Conservation (phyloP, 2,888 invertebrate species). For the Matsumyia berberina region DNA sequence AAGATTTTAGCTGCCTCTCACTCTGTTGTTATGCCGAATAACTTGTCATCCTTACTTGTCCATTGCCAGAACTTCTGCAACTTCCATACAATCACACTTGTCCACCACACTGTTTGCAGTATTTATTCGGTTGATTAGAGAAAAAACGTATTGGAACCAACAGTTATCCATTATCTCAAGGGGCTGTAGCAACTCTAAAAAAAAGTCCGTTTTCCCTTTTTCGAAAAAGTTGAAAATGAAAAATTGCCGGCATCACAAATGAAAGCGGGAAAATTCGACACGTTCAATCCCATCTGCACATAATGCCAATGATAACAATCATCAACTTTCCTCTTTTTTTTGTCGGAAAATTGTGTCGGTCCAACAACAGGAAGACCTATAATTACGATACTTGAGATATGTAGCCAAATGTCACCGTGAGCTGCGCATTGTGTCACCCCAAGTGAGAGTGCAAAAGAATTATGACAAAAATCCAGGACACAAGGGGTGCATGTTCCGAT, state of each 20-base stretch:
- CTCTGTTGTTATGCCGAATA: too few species aligned
- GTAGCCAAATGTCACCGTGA: conserved; percentile 72
- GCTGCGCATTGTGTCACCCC: conserved; percentile 62
- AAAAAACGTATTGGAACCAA: conserved; percentile 10
- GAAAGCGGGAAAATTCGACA: conserved; percentile 55
- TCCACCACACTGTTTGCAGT: conserved; percentile 6
- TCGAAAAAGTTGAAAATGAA: conserved; percentile 35
- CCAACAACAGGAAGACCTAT: conserved; percentile 73
- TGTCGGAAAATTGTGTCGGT: conserved; percentile 26
- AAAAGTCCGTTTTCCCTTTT: conserved; percentile 3
- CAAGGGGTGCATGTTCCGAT: conserved; percentile 40
- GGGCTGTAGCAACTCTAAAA: not conserved
- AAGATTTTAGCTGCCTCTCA: too few species aligned
- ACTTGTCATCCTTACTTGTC: too few species aligned
- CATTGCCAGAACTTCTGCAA: too few species aligned
- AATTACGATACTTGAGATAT: conserved; percentile 76
- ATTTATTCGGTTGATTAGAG: conserved; percentile 39
- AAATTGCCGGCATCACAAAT: conserved; percentile 25
- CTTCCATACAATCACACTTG: not conserved
- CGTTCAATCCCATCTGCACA: conserved; percentile 70
- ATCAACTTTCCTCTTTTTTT: conserved; percentile 42
- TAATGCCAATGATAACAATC: conserved; percentile 70
- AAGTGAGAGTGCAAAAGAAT: conserved; percentile 61
- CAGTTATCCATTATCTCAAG: conserved; percentile 27
- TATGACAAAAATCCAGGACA: conserved; percentile 71